Evolutionary conservation across 2,888 invertebrate genomes (phyloP), one percentile per base, ranked within the genome.

Genomic region (Eristalinus sepulchralis): DNA sequence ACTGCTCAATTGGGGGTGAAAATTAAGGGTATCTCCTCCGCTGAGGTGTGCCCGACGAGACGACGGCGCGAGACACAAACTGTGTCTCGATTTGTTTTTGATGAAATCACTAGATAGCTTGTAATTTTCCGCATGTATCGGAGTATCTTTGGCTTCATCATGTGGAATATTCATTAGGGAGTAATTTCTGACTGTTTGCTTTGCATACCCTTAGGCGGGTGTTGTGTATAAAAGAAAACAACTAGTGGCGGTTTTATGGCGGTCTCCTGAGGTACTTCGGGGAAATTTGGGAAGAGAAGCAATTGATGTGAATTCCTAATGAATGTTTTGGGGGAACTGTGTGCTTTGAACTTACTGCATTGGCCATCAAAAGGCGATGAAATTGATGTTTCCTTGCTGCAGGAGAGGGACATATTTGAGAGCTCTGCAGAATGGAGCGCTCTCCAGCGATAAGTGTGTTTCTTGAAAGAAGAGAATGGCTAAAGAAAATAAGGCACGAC

Each of bases 1-100:
- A 66, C 53, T 77, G 71, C 82, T 78, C 73, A 83, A 83, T 83
- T 83, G 73, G 34, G 83, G 63, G 68, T 78, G 63, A 68, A 83
- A 53, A 77, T 77, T 67, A 71, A 62, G 66, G 33, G 67, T 39
- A 55, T 60, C 17, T 20, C 59, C 36, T 10, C 24, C 22, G 17
- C 17, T 11, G 73, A 59, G 71, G 75, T 72, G 36, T 62, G 17
- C 39, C 6, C 47, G 17, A 8, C 17, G 47, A 17, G 47, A 17
- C 17, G 27, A 27, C 27, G 27, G 8, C 17, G 47, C 8, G 47
- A n/a, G 47, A 47, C 47, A 8, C 47, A 20, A 17, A 47, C 17
- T 20, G 47, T 47, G 47, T 47, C 47, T 47, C 47, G 47, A 47
- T 47, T 47, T 17, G 47, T 47, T 47, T 47, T 17, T 47, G 47